phyloP scores from a whole-genome alignment of 2,888 invertebrate genomes.

The Parochlus steinenii region DNA sequence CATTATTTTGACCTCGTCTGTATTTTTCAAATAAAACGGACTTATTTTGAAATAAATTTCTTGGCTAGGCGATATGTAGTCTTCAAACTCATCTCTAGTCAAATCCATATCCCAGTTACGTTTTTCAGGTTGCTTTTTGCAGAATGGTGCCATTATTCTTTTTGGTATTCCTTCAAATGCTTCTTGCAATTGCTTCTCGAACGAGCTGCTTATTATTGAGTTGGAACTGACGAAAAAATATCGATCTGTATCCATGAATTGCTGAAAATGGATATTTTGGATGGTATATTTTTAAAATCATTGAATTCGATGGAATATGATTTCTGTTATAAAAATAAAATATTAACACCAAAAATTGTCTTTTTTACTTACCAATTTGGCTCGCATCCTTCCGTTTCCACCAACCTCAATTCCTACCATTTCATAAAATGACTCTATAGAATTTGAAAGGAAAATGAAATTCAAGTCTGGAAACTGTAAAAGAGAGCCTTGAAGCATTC shows the following conservation, averaged over 20 bases:
- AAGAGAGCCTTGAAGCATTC: slow-evolving; percentile 15
- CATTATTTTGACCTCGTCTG: slow-evolving; percentile 21
- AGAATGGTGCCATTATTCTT: slow-evolving; percentile 23
- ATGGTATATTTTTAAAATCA: not conserved
- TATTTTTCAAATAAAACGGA: slow-evolving; percentile 30
- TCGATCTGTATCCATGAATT: slow-evolving; percentile 4
- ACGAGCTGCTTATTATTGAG: slow-evolving; percentile 8
- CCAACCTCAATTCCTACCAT: too few species aligned
- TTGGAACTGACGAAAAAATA: slow-evolving; percentile 7
- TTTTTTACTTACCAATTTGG: slow-evolving; percentile 12
- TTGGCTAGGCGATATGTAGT: slow-evolving; percentile 38
- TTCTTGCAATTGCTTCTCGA: slow-evolving; percentile 20
- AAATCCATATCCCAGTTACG: not conserved
- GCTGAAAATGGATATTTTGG: slow-evolving; percentile 1
- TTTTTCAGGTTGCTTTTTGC: slow-evolving; percentile 17
- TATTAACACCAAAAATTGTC: too few species aligned
- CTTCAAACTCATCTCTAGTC: slow-evolving; percentile 35
- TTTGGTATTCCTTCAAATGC: slow-evolving; percentile 22
- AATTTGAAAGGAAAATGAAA: slow-evolving; percentile 35
- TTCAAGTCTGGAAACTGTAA: slow-evolving; percentile 30
- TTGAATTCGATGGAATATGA: too few species aligned
- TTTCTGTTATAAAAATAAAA: too few species aligned
- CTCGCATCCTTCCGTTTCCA: not conserved
- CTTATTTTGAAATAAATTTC: slow-evolving; percentile 36
- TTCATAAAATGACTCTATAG: slow-evolving; percentile 31